These are phyloP conservation scores for Aphelinus atriplicis DNA, from an alignment of 1,140 invertebrate species.

Conservation along the genomic window DNA sequence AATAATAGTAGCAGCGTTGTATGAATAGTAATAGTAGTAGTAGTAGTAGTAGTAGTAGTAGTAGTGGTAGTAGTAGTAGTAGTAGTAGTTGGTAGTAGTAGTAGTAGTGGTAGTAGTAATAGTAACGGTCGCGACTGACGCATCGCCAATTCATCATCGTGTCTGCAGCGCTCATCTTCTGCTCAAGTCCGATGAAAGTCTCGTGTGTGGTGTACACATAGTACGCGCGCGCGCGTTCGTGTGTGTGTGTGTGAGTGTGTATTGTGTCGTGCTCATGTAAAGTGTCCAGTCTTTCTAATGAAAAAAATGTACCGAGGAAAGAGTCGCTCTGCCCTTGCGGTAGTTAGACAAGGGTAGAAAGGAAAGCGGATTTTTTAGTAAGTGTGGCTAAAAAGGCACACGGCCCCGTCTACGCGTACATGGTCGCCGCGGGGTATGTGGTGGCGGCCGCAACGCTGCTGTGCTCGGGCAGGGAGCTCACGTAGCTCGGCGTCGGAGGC, in stretches of 20 bases:
- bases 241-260: no score
- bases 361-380: not conserved
- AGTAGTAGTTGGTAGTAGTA: not conserved
- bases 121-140: not conserved
- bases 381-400: slow-evolving; percentile 25
- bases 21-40: not conserved
- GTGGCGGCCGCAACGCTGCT: slow-evolving; percentile 49
- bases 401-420: slow-evolving; percentile 56
- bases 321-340: not conserved
- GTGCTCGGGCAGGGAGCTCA: slow-evolving; percentile 60
- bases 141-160: slow-evolving; percentile 9
- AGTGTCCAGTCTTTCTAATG: slow-evolving; percentile 33
- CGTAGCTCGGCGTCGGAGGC: slow-evolving; percentile 64
- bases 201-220: no score
- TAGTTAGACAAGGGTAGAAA: no score
- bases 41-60: not conserved
- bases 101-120: no score
- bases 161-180: not conserved
- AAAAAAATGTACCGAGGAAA: slow-evolving; percentile 18
- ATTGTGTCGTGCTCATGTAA: no score
- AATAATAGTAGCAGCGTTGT: slow-evolving; percentile 4
- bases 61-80: not conserved
- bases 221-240: no score
- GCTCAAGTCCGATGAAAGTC: no score
- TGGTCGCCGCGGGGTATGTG: slow-evolving; percentile 55